Evolutionary conservation across 2,113 vertebrate genomes (phyloP).

Genomic region (Seriola aureovittata): DNA sequence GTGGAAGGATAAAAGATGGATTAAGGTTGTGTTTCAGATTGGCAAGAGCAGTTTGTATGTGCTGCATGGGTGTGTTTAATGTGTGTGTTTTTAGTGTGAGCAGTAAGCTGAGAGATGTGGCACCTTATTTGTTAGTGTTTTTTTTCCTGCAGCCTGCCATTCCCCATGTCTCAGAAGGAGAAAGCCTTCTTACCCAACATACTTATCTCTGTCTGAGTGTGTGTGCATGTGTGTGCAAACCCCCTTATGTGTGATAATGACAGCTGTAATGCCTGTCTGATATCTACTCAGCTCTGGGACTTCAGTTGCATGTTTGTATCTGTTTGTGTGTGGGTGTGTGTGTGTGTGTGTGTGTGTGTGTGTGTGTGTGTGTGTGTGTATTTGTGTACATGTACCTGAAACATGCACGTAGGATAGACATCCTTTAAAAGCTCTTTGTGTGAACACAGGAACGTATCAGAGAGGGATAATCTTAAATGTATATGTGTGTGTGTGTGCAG

Average conservation of each 20-base stretch:
- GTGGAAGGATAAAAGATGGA: constrained; percentile 77
- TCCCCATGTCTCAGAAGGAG: constrained; percentile 60
- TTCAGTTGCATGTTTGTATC: constrained; percentile 62
- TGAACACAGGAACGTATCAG: constrained; percentile 57
- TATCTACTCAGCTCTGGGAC: constrained; percentile 72
- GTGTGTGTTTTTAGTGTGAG: constrained; percentile 40
- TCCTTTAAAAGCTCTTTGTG: constrained; percentile 63
- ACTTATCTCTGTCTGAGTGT: constrained; percentile 46
- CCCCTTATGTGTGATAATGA: constrained; percentile 78
- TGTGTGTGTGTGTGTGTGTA: constrained; percentile 40
- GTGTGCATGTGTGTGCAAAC: constrained; percentile 49
- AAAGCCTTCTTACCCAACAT: constrained; percentile 56
- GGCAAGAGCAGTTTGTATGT: constrained; percentile 61
- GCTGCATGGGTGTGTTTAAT: constrained; percentile 54
- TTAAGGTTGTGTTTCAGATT: constrained; percentile 75
- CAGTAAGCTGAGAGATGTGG: constrained; percentile 66
- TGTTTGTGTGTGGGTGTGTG: constrained; percentile 46
- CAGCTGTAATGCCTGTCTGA: constrained; percentile 79
- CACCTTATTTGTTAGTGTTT: constrained; percentile 67
- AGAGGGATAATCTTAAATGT: constrained; percentile 67
- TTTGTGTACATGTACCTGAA: constrained; percentile 55
- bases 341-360: constrained; percentile 43
- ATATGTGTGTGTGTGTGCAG: constrained; percentile 36
- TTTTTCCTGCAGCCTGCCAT: constrained; percentile 54
- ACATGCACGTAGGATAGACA: constrained; percentile 41